These are phyloP conservation scores for Benthosema pterotum DNA, from an alignment of 2,797 vertebrate species.

Conservation along the genomic window DNA sequence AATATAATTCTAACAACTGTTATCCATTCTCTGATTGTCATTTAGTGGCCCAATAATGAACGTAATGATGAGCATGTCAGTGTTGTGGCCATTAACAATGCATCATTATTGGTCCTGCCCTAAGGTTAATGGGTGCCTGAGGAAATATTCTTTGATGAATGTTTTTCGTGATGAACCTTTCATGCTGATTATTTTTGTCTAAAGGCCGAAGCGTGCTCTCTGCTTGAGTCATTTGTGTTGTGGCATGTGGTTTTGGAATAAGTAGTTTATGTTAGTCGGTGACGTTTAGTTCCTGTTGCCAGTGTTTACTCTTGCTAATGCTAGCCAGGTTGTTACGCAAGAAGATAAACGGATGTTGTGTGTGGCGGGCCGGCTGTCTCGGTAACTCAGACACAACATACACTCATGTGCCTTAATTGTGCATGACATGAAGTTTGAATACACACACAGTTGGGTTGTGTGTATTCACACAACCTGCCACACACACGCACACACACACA, in stretches of 20 bases:
- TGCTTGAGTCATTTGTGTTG: neutral
- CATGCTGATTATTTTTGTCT: neutral
- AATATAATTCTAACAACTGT: too few relatives aligned
- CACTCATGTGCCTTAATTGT: too few relatives aligned
- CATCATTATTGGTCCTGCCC: slow-evolving; percentile 14
- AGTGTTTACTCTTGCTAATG: slow-evolving; percentile 32
- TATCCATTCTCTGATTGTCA: slow-evolving; percentile 3
- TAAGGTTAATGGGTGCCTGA: slow-evolving; percentile 34
- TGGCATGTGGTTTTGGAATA: neutral
- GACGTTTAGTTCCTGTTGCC: slow-evolving; percentile 34
- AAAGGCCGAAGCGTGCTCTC: slow-evolving; percentile 1
- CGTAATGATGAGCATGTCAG: slow-evolving; percentile 14
- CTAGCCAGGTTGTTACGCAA: slow-evolving; percentile 68
- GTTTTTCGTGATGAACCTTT: neutral
- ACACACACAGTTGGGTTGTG: neutral
- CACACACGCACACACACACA: slow-evolving; percentile 17
- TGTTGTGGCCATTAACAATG: neutral
- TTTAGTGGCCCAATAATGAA: slow-evolving; percentile 11
- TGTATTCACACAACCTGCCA: slow-evolving; percentile 11
- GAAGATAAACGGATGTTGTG: slow-evolving; percentile 65
- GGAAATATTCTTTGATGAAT: neutral
- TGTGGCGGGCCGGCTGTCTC: slow-evolving; percentile 44
- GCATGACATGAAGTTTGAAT: slow-evolving; percentile 4
- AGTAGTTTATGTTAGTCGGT: slow-evolving; percentile 9
- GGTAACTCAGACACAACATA: slow-evolving; percentile 27